These are phyloP conservation scores for Hucho hucho DNA, from an alignment of 2,113 vertebrate genomes.

Conservation along the genomic window DNA sequence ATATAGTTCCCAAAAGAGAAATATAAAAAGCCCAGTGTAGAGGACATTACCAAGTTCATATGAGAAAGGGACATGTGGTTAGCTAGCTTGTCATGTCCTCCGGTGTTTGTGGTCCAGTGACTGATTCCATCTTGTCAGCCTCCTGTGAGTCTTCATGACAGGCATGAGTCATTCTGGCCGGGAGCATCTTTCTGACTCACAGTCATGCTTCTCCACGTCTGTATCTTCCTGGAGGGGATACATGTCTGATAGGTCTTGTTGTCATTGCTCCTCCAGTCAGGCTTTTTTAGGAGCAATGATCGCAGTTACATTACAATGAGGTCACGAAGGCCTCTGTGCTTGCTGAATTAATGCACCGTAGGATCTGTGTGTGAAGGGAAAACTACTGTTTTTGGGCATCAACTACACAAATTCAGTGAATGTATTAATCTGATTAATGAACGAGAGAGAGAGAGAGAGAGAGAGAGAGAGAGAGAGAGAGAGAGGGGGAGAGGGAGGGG, in stretches of 20 bases:
- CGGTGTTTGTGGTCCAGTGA: slow-evolving; percentile 54
- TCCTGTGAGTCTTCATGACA: slow-evolving; percentile 51
- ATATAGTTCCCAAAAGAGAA: not conserved
- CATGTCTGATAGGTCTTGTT: slow-evolving; percentile 47
- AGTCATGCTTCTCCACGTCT: slow-evolving; percentile 41
- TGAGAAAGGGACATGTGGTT: not conserved
- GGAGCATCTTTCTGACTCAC: slow-evolving; percentile 57
- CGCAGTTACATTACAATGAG: not conserved
- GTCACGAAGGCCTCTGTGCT: slow-evolving; percentile 1
- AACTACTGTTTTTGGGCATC: not conserved
- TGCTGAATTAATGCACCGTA: slow-evolving; percentile 25
- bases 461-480: not conserved
- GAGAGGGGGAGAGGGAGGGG: not conserved
- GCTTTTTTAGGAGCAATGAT: slow-evolving; percentile 37
- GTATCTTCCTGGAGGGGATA: slow-evolving; percentile 41
- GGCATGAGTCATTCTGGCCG: slow-evolving; percentile 59
- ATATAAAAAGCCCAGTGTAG: not conserved
- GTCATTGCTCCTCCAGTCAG: slow-evolving; percentile 28
- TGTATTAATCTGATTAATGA: not conserved
- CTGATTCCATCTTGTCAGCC: slow-evolving; percentile 57
- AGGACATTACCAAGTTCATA: not conserved
- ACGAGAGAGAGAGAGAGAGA: not conserved
- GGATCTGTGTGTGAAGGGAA: not conserved
- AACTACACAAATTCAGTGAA: not conserved
- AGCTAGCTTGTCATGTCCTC: slow-evolving; percentile 36